A percentile compares a stretch with the other conserved stretches of the same genome.
These are phyloP conservation scores for Poeciliopsis turneri DNA, from an alignment of 2,797 vertebrate genomes.

Conservation along the genomic window DNA sequence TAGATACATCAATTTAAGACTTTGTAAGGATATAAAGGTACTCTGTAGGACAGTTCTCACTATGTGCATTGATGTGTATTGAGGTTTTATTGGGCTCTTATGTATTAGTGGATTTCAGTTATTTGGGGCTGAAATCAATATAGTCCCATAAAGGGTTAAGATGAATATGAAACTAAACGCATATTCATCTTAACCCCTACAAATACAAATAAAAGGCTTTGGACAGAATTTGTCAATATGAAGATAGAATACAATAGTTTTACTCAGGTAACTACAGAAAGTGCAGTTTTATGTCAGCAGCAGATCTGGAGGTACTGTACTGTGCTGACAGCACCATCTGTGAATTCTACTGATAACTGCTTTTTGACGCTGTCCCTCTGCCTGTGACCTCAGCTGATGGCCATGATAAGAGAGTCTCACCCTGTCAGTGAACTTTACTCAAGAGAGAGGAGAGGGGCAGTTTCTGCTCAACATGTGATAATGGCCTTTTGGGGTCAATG, in stretches of 20 bases:
- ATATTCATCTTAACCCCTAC: no score
- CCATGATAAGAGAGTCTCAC: background rate
- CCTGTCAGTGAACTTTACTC: slow-evolving; percentile 6
- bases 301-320: background rate
- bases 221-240: background rate
- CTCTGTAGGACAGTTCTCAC: no score
- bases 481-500: background rate
- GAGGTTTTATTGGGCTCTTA: background rate
- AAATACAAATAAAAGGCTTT: background rate
- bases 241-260: background rate
- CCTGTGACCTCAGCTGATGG: slow-evolving; percentile 2
- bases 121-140: no score
- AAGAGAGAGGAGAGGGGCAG: background rate
- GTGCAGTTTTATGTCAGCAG: background rate
- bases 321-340: background rate
- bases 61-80: background rate
- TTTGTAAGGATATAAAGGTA: no score
- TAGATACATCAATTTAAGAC: no score
- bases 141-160: no score
- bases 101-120: background rate
- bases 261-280: background rate
- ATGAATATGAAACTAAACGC: no score
- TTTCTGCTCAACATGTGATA: background rate
- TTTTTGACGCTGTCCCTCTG: background rate
- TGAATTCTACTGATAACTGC: background rate